Conservation (phyloP, 2,888 invertebrate species). For the Malthinus seriepunctatus region DNA sequence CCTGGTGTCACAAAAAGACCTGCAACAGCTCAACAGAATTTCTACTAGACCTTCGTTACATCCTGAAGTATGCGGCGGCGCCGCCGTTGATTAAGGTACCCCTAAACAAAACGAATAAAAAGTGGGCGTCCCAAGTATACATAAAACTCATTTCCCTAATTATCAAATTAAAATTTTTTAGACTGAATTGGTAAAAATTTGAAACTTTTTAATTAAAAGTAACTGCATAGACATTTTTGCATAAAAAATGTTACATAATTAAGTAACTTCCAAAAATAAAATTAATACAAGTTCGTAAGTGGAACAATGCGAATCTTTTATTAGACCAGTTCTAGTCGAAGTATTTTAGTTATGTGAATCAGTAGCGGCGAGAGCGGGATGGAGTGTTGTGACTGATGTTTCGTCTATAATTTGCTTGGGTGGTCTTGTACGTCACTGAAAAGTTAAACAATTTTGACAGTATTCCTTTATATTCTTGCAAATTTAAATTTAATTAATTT, state of each 20-base stretch:
- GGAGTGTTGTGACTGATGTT: constrained; percentile 35
- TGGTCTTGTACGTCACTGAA: constrained; percentile 34
- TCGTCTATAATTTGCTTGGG: constrained; percentile 30
- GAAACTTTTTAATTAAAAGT: constrained; percentile 4
- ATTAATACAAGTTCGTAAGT: constrained; percentile 10
- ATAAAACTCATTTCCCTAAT: no score
- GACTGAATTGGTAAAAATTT: not conserved
- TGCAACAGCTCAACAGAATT: no score
- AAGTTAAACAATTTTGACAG: constrained; percentile 24
- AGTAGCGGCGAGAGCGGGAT: constrained; percentile 36
- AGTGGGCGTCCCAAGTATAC: no score
- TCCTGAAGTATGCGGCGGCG: no score
- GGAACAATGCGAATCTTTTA: constrained; percentile 25
- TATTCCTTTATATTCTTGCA: constrained; percentile 25
- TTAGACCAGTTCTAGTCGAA: constrained; percentile 27
- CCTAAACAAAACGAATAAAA: no score
- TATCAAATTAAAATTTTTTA: no score
- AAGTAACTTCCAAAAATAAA: constrained; percentile 17
- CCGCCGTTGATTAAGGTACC: no score
- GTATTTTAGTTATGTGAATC: constrained; percentile 34
- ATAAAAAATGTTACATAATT: constrained; percentile 11
- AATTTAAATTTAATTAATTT: constrained; percentile 5
- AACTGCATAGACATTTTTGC: constrained; percentile 6
- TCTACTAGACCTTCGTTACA: no score
- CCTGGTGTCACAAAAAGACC: no score